These are phyloP conservation scores for Neosilurus hyrtlii DNA, from an alignment of 2,797 vertebrate genomes.

Conservation along the genomic window DNA sequence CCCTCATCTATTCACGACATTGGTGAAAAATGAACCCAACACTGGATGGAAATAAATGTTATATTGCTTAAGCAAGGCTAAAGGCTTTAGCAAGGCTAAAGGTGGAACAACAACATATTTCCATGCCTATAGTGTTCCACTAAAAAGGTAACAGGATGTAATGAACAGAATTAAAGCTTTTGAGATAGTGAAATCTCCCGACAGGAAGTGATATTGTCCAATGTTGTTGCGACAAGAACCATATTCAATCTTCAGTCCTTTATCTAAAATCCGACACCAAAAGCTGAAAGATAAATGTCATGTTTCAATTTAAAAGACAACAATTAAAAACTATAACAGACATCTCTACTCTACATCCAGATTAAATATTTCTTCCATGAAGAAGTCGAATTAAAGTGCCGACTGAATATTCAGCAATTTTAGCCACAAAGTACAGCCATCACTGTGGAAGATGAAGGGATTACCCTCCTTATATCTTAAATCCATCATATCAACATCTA, in stretches of 20 bases:
- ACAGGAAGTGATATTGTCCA: not conserved
- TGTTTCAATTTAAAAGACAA: not conserved
- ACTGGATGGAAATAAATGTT: too few relatives aligned
- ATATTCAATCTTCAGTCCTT: not conserved
- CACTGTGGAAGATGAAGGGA: not conserved
- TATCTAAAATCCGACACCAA: not conserved
- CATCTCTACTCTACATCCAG: not conserved
- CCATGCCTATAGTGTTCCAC: too few relatives aligned
- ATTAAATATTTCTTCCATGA: not conserved
- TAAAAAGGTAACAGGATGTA: not conserved
- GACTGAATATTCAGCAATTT: slow-evolving; percentile 7
- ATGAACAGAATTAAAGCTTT: not conserved
- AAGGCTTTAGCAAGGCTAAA: too few relatives aligned
- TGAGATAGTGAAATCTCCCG: not conserved
- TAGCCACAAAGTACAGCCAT: not conserved
- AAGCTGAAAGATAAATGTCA: not conserved
- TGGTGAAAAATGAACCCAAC: too few relatives aligned
- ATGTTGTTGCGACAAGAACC: not conserved
- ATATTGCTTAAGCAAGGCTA: too few relatives aligned
- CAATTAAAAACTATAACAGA: not conserved
- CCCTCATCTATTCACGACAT: too few relatives aligned
- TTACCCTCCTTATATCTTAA: not conserved
- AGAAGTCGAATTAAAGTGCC: not conserved
- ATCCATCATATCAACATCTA: slow-evolving; percentile 21
- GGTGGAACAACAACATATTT: too few relatives aligned